Evolutionary conservation across 2,797 vertebrate species (phyloP).

Genomic region (Siniperca obscura): DNA sequence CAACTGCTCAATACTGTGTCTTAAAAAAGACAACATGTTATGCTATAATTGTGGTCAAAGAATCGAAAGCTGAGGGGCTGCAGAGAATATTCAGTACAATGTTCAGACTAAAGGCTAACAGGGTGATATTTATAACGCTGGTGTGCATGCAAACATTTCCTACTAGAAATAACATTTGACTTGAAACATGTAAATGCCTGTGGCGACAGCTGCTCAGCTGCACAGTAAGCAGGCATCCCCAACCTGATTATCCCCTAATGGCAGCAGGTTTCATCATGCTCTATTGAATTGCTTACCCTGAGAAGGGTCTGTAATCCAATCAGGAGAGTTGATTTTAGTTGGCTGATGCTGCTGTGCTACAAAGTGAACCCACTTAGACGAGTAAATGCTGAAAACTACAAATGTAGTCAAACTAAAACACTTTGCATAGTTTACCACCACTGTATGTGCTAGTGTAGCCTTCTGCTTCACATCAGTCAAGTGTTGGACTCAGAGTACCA

Average conservation of each 20-base stretch:
- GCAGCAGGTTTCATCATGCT: constrained; percentile 49
- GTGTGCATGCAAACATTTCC: background rate
- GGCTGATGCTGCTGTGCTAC: constrained; percentile 11
- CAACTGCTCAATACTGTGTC: constrained; percentile 33
- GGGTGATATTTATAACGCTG: background rate
- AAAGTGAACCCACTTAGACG: constrained; percentile 9
- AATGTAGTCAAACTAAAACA: constrained; percentile 3
- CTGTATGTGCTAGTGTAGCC: background rate
- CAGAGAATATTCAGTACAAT: background rate
- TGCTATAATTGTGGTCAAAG: background rate
- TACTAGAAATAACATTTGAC: constrained; percentile 27
- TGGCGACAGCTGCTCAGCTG: constrained; percentile 54
- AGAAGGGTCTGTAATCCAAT: constrained; percentile 57
- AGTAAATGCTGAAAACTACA: constrained; percentile 2
- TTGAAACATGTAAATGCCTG: constrained; percentile 36
- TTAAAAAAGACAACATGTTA: constrained; percentile 11
- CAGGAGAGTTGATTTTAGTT: constrained; percentile 47
- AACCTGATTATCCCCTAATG: constrained; percentile 61
- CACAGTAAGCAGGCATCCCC: constrained; percentile 31
- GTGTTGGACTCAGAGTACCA: constrained; percentile 16
- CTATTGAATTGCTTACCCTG: constrained; percentile 52
- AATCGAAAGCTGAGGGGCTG: background rate
- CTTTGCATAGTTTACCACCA: background rate
- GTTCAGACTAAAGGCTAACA: background rate
- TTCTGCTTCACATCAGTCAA: constrained; percentile 27